phyloP scores from a whole-genome alignment of 2,888 invertebrate genomes.

The Caenorhabditis plicata region DNA sequence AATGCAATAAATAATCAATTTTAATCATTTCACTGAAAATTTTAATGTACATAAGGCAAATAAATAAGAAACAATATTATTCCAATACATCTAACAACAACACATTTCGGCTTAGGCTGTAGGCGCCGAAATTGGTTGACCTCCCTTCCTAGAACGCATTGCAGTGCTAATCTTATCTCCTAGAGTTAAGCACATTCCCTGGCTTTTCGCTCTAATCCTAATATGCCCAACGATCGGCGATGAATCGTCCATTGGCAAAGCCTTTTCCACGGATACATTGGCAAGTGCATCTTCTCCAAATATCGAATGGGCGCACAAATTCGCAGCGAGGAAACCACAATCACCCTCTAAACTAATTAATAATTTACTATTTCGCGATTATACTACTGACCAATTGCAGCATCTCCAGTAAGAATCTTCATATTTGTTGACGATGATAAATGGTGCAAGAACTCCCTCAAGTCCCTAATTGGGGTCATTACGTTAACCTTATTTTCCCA shows the following conservation, averaged over 20 bases:
- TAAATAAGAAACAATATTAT: conserved; percentile 1
- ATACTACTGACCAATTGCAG: conserved; percentile 71
- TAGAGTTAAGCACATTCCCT: conserved; percentile 97
- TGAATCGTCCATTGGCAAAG: conserved; percentile 68
- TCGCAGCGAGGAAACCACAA: conserved; percentile 99
- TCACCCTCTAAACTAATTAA: conserved; percentile 73
- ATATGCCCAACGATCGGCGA: conserved; percentile 94
- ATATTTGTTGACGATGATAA: conserved; percentile 93
- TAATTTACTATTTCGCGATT: background rate
- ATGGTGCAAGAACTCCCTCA: conserved; percentile 88
- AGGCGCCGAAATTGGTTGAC: conserved; percentile 21
- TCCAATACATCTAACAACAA: background rate
- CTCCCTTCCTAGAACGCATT: conserved; percentile 22
- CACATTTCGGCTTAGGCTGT: conserved; percentile 3
- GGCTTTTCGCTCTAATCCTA: conserved; percentile 95
- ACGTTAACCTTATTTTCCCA: conserved; percentile 99
- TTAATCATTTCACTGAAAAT: conserved; percentile 5
- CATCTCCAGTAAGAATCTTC: conserved; percentile 94
- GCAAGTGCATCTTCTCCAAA: conserved; percentile 95
- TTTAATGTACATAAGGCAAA: background rate
- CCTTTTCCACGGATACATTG: conserved; percentile 94
- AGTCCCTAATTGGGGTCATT: conserved; percentile 85
- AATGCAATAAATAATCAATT: conserved; percentile 13
- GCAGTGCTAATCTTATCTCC: conserved; percentile 78
- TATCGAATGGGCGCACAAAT: conserved; percentile 85